phyloP scores from a whole-genome alignment of 2,113 vertebrate genomes.

The Lagenorhynchus albirostris region DNA sequence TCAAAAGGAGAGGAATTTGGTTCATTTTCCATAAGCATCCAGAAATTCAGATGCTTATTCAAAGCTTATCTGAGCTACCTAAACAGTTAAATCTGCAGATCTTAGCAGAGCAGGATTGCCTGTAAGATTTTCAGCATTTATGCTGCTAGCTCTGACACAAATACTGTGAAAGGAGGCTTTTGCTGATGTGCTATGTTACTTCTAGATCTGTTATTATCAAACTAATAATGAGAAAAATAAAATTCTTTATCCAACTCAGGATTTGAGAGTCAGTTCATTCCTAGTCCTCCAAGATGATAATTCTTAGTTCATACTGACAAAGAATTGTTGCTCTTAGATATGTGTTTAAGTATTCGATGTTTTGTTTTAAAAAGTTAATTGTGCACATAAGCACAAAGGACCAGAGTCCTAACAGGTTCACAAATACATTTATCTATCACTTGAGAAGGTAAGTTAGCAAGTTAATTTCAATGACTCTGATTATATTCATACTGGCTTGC shows the following conservation, averaged over 20 bases:
- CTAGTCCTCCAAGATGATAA: background rate
- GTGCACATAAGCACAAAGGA: background rate
- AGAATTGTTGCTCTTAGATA: background rate
- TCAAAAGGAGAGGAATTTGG: conserved; percentile 58
- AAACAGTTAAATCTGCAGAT: conserved; percentile 57
- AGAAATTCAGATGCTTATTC: conserved; percentile 70
- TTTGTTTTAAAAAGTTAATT: conserved; percentile 3
- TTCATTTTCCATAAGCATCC: conserved; percentile 68
- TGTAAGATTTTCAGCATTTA: conserved; percentile 3
- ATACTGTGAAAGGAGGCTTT: conserved; percentile 13
- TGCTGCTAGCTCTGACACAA: background rate
- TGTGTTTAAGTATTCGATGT: background rate
- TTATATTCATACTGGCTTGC: background rate
- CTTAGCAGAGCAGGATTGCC: conserved; percentile 5
- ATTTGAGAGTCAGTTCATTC: background rate
- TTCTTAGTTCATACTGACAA: background rate
- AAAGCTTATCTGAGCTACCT: conserved; percentile 69
- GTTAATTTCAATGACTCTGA: background rate
- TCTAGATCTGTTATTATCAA: conserved; percentile 1
- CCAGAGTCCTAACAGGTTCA: background rate
- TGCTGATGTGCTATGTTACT: background rate
- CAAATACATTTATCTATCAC: background rate
- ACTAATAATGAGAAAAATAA: background rate
- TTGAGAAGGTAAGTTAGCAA: background rate
- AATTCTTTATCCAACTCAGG: background rate